Evolutionary conservation across 2,113 vertebrate genomes (phyloP).

Genomic region (Menidia beryllina): DNA sequence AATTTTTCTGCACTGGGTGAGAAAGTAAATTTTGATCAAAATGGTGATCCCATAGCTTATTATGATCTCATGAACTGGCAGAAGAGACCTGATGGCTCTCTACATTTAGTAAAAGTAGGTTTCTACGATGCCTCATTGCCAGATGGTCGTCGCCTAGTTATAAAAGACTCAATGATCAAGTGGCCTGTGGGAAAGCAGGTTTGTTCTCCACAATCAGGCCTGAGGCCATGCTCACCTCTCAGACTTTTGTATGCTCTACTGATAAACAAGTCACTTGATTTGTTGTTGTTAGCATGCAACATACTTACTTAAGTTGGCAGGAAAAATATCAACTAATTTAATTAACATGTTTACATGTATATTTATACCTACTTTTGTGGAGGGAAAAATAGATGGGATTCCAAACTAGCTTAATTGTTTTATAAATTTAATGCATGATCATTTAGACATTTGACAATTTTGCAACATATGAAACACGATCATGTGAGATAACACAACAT

Average conservation of each 20-base stretch:
- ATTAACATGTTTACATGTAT: too few relatives aligned
- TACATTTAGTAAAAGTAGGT: constrained; percentile 74
- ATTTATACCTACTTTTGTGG: too few relatives aligned
- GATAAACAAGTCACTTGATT: constrained; percentile 23
- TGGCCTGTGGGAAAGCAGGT: constrained; percentile 79
- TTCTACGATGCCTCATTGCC: constrained; percentile 74
- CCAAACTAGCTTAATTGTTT: too few relatives aligned
- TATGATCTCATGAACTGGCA: constrained; percentile 84
- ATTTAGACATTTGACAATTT: neutral
- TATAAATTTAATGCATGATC: neutral
- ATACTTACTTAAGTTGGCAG: constrained; percentile 9
- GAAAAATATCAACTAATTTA: neutral
- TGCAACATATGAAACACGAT: neutral
- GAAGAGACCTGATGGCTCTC: constrained; percentile 60
- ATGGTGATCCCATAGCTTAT: constrained; percentile 79
- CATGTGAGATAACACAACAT: neutral
- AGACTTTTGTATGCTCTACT: constrained; percentile 53
- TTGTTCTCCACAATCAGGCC: constrained; percentile 57
- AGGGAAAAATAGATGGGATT: too few relatives aligned
- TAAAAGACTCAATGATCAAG: constrained; percentile 70
- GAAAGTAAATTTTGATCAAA: constrained; percentile 77
- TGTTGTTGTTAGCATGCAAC: constrained; percentile 22
- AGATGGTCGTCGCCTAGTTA: constrained; percentile 60
- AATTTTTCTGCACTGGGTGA: constrained; percentile 73
- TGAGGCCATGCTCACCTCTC: constrained; percentile 55